Evolutionary conservation across 2,113 vertebrate genomes (phyloP).

Genomic region (Elaphurus davidianus): DNA sequence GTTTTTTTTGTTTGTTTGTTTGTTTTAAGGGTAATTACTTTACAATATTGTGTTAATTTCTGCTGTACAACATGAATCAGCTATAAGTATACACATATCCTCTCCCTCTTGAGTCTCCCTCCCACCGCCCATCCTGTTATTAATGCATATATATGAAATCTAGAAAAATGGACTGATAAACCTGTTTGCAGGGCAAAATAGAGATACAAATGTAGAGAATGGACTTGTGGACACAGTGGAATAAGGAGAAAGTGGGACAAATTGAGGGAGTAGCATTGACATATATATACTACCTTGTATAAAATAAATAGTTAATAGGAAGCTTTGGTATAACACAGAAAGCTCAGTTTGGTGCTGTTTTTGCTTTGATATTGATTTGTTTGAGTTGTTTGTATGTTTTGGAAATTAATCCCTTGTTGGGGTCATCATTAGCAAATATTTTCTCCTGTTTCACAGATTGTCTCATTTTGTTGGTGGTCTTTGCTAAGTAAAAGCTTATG

Average conservation of each 20-base stretch:
- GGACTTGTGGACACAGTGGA: background rate
- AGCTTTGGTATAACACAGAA: background rate
- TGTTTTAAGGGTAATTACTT: background rate
- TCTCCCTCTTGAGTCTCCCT: background rate
- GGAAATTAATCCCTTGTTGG: background rate
- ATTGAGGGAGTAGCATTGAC: background rate
- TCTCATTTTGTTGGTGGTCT: background rate
- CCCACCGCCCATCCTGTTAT: rapidly evolving
- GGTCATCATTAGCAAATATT: background rate
- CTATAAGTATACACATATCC: background rate
- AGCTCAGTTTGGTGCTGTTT: background rate
- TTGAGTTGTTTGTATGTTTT: background rate
- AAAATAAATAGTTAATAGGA: background rate
- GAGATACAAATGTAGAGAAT: background rate
- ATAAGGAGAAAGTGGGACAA: background rate
- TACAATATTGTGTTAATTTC: background rate
- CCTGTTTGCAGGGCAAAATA: background rate
- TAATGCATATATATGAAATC: background rate
- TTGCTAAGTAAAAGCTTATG: background rate
- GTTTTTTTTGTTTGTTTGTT: background rate
- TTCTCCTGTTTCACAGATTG: background rate
- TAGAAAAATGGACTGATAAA: background rate
- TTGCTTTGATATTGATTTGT: background rate
- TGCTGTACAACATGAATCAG: background rate
- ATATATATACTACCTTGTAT: background rate